Base-by-base conservation (phyloP, 2,113 vertebrate species). In the Sylvia atricapilla region DNA sequence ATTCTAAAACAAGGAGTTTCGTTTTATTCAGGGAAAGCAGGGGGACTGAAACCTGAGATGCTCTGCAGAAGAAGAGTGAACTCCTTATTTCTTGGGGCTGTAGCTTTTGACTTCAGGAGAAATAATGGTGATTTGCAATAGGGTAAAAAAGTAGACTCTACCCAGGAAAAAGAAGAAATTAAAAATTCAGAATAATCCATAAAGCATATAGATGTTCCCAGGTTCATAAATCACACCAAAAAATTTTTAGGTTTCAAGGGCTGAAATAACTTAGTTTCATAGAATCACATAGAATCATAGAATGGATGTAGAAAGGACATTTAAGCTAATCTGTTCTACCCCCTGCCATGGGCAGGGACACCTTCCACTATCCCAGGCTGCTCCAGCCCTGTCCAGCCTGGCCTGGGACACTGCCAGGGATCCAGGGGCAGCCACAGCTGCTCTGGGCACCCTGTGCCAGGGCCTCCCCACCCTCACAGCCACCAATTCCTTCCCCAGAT, bases 311-410 rank as follows among this genome's bases (percentile, higher is more conserved):
- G 46, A 31, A 59, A 12, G 10, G 27, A 52, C 3, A 7, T 50
- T 25, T 25, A 9, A 41, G 13, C 6, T 16, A 8, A 33, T 41
- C 2, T 7, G 9, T 50, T 11, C 22, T 13, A 25, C 9, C 7
- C 17, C 27, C 16, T 62, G 35, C 46, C 28, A 41, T 25, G 22
- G 11, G n/a, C 22, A 50, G 7, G 30, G 46, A 33, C 74, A 20
- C 0, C 13, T 74, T 2, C 52, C 23, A 30, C 11, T 10, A 0
- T 1, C 1, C 16, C 33, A 68, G 28, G 22, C 0, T 59, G 15
- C 10, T 74, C 37, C 60, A 5, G 23, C 8, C 22, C 22, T 0
- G 0, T 44, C 27, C 44, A 52, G 0, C 27, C 27, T 44, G 50
- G 15, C 22, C 50, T 23, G 10, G 35, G 18, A 1, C 52, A 39